phyloP scores from a whole-genome alignment of 2,797 vertebrate genomes.

The Hafferia zeledoni region DNA sequence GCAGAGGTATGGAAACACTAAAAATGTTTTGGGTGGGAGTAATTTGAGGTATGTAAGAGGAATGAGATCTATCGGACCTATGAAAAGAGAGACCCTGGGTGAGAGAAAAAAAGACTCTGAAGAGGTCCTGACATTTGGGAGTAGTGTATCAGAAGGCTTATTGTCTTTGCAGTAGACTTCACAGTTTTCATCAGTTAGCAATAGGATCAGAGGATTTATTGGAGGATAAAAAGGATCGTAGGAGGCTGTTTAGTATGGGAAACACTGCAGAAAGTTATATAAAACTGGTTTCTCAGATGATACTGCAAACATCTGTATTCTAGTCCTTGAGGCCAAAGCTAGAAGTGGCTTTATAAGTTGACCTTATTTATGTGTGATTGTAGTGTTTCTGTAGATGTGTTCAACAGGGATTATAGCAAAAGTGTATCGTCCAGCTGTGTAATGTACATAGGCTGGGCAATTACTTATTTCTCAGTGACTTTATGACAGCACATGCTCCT shows the following conservation, averaged over 20 bases:
- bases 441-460: slow-evolving; percentile 28
- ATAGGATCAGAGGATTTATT: neutral
- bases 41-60: neutral
- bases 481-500: neutral
- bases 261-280: neutral
- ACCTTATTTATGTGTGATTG: neutral
- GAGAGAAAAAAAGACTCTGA: neutral
- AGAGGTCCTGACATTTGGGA: neutral
- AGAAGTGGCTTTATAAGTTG: neutral
- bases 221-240: neutral
- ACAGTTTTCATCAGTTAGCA: neutral
- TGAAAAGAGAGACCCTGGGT: neutral
- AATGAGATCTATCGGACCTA: neutral
- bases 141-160: neutral
- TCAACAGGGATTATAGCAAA: neutral
- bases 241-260: neutral
- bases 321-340: slow-evolving; percentile 5
- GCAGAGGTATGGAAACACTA: neutral
- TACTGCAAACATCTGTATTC: neutral
- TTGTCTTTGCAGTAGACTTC: neutral
- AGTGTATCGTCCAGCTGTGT: slow-evolving; percentile 47
- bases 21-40: neutral
- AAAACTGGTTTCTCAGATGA: slow-evolving; percentile 13
- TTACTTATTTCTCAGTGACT: slow-evolving; percentile 50
- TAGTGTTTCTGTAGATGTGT: neutral